Conservation (phyloP, 2,797 vertebrate genomes). For the Morus bassanus region DNA sequence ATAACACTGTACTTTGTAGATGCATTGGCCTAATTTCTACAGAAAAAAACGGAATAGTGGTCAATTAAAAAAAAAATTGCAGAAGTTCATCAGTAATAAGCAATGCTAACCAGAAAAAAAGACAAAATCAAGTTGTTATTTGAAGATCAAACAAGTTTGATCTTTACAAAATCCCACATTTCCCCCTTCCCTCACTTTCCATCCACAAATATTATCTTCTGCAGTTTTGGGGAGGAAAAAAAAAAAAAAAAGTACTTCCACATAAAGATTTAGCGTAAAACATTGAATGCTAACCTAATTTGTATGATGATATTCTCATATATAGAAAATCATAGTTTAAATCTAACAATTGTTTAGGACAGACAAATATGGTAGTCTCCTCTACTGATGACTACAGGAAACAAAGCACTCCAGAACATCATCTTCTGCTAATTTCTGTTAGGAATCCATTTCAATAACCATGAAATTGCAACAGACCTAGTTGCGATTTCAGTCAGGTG, state of each 20-base stretch:
- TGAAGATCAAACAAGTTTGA: not conserved
- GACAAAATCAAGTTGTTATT: not conserved
- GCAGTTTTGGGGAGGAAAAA: not conserved
- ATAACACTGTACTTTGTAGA: not conserved
- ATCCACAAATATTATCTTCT: not conserved
- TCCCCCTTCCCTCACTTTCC: not conserved
- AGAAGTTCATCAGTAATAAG: not conserved
- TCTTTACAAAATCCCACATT: not conserved
- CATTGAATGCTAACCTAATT: not conserved
- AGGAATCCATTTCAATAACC: not conserved
- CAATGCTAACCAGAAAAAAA: not conserved
- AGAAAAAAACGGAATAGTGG: not conserved
- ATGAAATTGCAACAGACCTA: not conserved
- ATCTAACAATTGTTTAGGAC: not conserved
- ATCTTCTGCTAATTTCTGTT: not conserved
- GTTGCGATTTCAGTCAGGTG: not conserved
- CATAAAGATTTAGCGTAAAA: not conserved
- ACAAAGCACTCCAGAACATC: not conserved
- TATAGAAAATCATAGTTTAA: not conserved
- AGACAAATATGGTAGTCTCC: not conserved
- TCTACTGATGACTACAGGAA: not conserved
- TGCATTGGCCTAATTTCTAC: not conserved
- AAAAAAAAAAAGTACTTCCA: not conserved
- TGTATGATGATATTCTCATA: not conserved
- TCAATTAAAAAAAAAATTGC: not conserved